These are phyloP conservation scores for Hemistola chrysoprasaria DNA, from an alignment of 2,888 invertebrate species.

Conservation along the genomic window DNA sequence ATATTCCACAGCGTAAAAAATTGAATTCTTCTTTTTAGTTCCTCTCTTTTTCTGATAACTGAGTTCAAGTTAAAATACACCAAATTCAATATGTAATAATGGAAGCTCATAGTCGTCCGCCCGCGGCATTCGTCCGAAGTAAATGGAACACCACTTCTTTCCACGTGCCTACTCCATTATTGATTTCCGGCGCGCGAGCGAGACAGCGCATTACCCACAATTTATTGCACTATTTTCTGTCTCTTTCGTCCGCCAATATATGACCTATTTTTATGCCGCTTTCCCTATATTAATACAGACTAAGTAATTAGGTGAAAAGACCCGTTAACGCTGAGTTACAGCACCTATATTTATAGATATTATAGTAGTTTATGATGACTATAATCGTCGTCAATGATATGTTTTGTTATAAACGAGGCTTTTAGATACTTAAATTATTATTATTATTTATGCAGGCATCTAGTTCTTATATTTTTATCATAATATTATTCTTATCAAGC, in stretches of 20 bases:
- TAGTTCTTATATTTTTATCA: no score
- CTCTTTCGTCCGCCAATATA: conserved; percentile 74
- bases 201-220: conserved; percentile 68
- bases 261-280: conserved; percentile 81
- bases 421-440: no score
- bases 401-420: no score
- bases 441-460: no score
- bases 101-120: conserved; percentile 44
- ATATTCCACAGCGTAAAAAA: conserved; percentile 25
- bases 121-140: conserved; percentile 59
- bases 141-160: conserved; percentile 72
- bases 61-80: conserved; percentile 22
- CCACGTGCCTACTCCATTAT: conserved; percentile 81
- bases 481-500: no score
- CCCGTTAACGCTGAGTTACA: conserved; percentile 51
- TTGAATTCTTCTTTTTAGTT: conserved; percentile 40
- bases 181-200: conserved; percentile 78
- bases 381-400: no score
- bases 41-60: no score
- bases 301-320: conserved; percentile 79
- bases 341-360: conserved; percentile 27
- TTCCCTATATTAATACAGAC: conserved; percentile 78
- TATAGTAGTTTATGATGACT: conserved; percentile 29
- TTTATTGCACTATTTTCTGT: conserved; percentile 80
- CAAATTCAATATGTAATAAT: conserved; percentile 56